Evolutionary conservation across 2,888 invertebrate genomes (phyloP), one percentile per base, ranked within the genome.

Genomic region (Cheiracanthium punctorium): DNA sequence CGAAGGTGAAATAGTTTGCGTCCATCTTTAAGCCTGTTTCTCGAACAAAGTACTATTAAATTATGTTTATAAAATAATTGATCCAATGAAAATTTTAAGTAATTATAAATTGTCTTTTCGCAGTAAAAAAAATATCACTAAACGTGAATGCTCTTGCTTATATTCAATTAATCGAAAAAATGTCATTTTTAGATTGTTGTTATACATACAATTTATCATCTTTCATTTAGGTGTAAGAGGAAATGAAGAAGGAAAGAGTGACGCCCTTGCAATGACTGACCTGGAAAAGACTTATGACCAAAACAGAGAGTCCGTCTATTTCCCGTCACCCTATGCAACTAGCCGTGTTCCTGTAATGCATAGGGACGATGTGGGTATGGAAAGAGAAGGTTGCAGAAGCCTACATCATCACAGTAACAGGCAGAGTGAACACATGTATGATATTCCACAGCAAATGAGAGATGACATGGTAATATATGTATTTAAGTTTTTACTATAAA

Each of bases 401-500:
- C 37, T 88, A 32, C 80, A 84, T 20, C 84, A 82, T 24, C 84
- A 82, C 24, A 76, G 80, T 24, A 79, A 28, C 28, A 48, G 85
- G 17, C 77, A 77, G 52, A 80, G 65, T 37, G 88, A 88, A 1
- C 85, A 88, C 29, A 52, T 86, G 14, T 88, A 88, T 41, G 88
- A 88, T 24, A 82, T 88, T 37, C 88, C 88, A 14, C 88, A 88
- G 29, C 88, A 84, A 33, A 80, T 88, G 80, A 73, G 88, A 76
- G 88, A 85, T 24, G 84, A 88, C 30, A 80, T 87, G 80, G 87
- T 87, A 52, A 73, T 73, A n/a, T 48, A 43, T 73, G 0, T 0
- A n/a, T 32, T 52, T 52, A 17, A 20, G 17, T 0, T n/a, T n/a
- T n/a, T n/a, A n/a, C n/a, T n/a, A n/a, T n/a, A n/a, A 0, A 10